Conservation (phyloP, 2,797 vertebrate genomes). For the Sylvia borin region DNA sequence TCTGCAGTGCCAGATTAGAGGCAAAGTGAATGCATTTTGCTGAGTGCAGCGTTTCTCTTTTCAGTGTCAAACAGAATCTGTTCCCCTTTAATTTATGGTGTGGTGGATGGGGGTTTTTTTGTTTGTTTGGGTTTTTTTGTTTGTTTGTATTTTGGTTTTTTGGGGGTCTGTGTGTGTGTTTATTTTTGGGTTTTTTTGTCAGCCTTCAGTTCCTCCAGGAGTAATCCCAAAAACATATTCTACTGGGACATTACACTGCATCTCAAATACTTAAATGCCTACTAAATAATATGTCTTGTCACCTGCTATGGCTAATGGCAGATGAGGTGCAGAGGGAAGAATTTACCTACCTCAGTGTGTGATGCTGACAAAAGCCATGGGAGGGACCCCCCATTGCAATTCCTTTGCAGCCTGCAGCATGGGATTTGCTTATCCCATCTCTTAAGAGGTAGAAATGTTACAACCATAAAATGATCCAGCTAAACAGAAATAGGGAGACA, state of each 20-base stretch:
- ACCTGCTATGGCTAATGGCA: not conserved
- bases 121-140: no score
- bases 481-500: not conserved
- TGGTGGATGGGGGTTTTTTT: not conserved
- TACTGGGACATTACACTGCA: not conserved
- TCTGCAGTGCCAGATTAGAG: not conserved
- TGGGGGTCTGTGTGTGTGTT: not conserved
- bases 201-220: not conserved
- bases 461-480: not conserved
- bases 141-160: no score
- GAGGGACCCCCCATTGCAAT: not conserved
- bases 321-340: not conserved
- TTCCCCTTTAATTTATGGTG: no score
- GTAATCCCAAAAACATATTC: not conserved
- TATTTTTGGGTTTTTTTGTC: no score
- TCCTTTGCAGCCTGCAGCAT: not conserved
- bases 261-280: not conserved
- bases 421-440: not conserved
- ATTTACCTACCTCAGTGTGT: not conserved
- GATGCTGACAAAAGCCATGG: accelerated
- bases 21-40: not conserved
- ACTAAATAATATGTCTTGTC: not conserved
- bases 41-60: not conserved
- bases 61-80: not conserved
- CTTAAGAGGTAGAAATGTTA: not conserved